Evolutionary conservation across 37 sponge, comb jelly and placozoan species (phyloP).

Genomic region (Axinella damicornis): DNA sequence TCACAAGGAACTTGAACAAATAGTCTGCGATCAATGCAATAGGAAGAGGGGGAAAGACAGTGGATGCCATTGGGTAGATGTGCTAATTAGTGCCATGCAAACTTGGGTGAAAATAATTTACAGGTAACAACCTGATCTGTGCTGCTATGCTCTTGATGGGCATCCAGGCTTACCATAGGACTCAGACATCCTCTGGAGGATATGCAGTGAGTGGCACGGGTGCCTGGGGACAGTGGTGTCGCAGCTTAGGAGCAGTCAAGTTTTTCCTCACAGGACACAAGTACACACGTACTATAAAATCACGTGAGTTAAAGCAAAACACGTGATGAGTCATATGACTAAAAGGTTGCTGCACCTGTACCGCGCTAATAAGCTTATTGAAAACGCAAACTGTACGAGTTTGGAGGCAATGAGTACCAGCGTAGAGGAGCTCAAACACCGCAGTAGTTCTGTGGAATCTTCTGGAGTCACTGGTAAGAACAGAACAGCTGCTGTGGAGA

Average conservation of each 20-base stretch:
- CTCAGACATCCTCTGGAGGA: conserved; percentile 63
- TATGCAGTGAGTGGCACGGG: background rate
- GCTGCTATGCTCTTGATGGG: too few species aligned
- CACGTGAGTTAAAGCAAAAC: too few species aligned
- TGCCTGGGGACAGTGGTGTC: too few species aligned
- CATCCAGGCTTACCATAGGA: conserved; percentile 67
- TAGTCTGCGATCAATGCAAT: conserved; percentile 66
- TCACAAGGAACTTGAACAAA: conserved; percentile 98
- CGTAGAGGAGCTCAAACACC: conserved; percentile 24
- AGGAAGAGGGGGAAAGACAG: too few species aligned
- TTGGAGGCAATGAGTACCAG: background rate
- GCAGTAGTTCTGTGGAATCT: background rate
- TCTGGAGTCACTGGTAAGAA: background rate
- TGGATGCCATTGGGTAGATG: too few species aligned
- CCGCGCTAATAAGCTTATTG: too few species aligned
- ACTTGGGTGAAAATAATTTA: too few species aligned
- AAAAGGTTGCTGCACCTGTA: too few species aligned
- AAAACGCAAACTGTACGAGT: too few species aligned
- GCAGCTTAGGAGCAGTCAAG: background rate
- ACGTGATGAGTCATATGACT: conserved; percentile 10
- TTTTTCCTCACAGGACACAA: background rate
- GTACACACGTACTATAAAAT: background rate
- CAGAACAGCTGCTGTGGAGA: too few species aligned
- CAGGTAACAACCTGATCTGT: too few species aligned
- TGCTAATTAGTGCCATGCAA: too few species aligned